Evolutionary conservation across 2,797 vertebrate genomes (phyloP), one percentile per base, ranked within the genome.

Genomic region (Sardinella longiceps): DNA sequence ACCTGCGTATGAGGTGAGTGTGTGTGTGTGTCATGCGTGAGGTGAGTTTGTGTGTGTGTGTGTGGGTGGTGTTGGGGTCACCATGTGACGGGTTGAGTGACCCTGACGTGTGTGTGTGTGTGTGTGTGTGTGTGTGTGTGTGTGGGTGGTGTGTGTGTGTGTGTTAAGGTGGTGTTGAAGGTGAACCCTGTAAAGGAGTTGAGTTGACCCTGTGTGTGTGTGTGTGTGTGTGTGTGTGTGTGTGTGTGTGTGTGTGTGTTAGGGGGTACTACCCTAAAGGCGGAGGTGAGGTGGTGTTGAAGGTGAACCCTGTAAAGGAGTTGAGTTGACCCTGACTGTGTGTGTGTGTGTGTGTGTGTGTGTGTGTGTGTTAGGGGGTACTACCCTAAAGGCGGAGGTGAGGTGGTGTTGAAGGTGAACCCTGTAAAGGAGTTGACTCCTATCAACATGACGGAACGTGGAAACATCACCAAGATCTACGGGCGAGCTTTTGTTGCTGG

Each of bases 201-300:
- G n/a, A n/a, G n/a, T n/a, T n/a, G n/a, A n/a, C n/a, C n/a, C 6
- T 14, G 12, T 28, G 66, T 15, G 5, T 18, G 10, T 77, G 14
- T 53, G 58, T 60, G 56, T 60, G 20, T 66, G 88, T 90, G 81
- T 28, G 28, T 37, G 6, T 81, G 43, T 81, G 30, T 70, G 63
- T 33, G 28, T 87, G 94, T 39, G 7, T 85, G 39, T 43, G 33
- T 77, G 39, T 20, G 9, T 6, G 46, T 45, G 43, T 60, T 84
- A 20, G 98, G 90, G 98, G 98, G 25, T 99, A 98, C 92, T 99
- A 99, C 88, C 98, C 98, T 51, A 97, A 97, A 88, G 98, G 98
- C 6, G 98, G 98, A 0, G 98, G 98, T 10, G 97, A n/a, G n/a
- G n/a, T n/a, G n/a, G n/a, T n/a, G n/a, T n/a, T n/a, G n/a, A n/a